phyloP scores from a whole-genome alignment of 2,113 vertebrate species.

The Zosterops pallidus region DNA sequence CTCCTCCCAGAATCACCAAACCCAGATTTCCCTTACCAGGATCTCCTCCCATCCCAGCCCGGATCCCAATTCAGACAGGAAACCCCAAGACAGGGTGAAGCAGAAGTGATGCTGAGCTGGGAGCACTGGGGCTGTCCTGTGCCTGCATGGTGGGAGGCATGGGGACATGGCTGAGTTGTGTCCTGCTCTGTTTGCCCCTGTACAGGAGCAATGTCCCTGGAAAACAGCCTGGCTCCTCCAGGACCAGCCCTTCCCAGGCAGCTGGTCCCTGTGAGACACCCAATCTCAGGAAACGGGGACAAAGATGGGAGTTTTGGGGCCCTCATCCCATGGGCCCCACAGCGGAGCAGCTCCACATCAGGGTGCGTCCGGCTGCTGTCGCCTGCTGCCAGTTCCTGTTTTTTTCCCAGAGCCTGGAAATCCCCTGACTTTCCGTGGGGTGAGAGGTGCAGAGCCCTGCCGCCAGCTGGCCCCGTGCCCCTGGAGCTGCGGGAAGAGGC shows the following conservation, averaged over 20 bases:
- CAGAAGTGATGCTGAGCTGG: neutral
- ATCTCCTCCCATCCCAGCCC: neutral
- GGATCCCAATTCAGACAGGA: neutral
- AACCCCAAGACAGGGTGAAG: neutral
- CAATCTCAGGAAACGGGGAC: neutral
- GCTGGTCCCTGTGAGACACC: neutral
- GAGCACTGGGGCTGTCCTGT: neutral
- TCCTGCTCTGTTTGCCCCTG: neutral
- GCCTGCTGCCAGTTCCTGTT: neutral
- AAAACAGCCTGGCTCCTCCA: neutral
- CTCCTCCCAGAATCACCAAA: neutral
- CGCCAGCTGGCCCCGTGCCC: neutral
- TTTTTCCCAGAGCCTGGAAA: constrained; percentile 49
- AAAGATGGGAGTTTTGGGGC: neutral
- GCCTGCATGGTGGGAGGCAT: neutral
- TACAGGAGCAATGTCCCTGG: neutral
- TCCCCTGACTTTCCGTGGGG: neutral
- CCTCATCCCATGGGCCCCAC: neutral
- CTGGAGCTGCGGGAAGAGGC: neutral
- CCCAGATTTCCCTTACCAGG: fast-evolving
- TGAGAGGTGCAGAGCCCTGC: neutral
- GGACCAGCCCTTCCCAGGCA: neutral
- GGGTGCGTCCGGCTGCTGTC: neutral
- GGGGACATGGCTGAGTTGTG: fast-evolving
- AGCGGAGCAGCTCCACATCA: neutral